Evolutionary conservation across 1,140 invertebrate species (phyloP).

Genomic region (Drosophila seguyi): DNA sequence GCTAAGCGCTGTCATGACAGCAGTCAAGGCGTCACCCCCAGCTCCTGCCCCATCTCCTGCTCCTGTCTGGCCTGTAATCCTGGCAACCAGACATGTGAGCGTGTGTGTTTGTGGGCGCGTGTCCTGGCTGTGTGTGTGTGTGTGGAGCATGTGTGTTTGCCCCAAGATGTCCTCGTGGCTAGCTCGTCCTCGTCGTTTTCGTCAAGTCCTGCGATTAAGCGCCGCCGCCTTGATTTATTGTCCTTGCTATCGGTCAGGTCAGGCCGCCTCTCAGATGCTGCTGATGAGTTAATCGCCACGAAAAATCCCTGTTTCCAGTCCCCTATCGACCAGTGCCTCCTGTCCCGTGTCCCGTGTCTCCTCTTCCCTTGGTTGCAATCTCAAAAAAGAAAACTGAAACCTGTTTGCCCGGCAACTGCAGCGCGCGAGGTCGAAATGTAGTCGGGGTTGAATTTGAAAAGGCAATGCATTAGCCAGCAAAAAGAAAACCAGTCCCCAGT

Average conservation of each 20-base stretch:
- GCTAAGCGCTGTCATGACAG: constrained; percentile 72
- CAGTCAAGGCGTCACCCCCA: constrained; percentile 34
- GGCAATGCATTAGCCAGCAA: constrained; percentile 51
- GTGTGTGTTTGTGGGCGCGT: constrained; percentile 18
- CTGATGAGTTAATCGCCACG: constrained; percentile 44
- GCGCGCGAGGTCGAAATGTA: not conserved
- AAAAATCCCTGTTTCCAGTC: not conserved
- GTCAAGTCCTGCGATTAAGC: no score
- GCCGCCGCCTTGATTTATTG: constrained; percentile 35
- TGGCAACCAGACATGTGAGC: constrained; percentile 51
- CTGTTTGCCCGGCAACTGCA: constrained; percentile 10
- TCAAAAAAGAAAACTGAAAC: constrained; percentile 1
- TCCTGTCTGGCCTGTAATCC: constrained; percentile 36
- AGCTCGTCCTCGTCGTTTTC: no score
- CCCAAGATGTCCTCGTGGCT: constrained; percentile 15
- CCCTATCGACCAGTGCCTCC: not conserved
- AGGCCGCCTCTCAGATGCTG: constrained; percentile 3
- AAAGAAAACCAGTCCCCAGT: constrained; percentile 42
- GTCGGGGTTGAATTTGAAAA: constrained; percentile 64
- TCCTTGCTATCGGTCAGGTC: constrained; percentile 20
- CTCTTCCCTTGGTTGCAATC: not conserved
- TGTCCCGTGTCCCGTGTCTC: no score
- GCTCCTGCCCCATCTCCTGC: not conserved
- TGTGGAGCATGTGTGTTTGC: not conserved
- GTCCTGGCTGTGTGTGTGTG: constrained; percentile 12